Base-by-base conservation (phyloP, 1,140 invertebrate genomes). In the Ectropis grisescens region DNA sequence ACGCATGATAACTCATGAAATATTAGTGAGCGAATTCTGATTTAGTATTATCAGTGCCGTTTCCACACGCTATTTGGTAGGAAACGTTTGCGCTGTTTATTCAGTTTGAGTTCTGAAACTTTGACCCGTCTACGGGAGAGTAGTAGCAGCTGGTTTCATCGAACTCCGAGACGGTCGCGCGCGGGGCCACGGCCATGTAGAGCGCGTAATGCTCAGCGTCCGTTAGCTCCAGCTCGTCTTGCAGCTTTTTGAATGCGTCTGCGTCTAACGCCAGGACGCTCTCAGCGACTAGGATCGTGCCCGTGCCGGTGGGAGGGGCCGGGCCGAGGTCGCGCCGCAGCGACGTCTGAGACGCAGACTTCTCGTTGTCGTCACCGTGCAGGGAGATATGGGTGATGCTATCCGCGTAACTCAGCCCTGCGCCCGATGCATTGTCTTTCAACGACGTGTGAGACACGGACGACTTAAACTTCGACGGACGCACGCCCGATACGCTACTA, bases 111-210 rank as follows among this genome's bases (percentile, higher is more conserved):
- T 87, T 85, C 27, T 76, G 68, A 50, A 75, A 78, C 67, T 90
- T 90, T 15, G 89, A 88, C 11, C 88, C 91, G 65, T 94, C 92
- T 6, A 94, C 89, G 1, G 91, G 88, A 22, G 91, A 91, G 64
- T 94, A 94, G 67, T 93, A 94, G 67, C 90, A 91, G 13, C 91
- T 93, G 58, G 90, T 88, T 58, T 95, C 93, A 56, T 94, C 93
- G 58, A 94, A 94, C 60, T 95, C 93, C 5, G 92, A 93, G 10
- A 85, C 88, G 0, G 92, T 93, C 2, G 93, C 93, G 62, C 89
- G 89, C 7, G 93, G 93, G 4, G 93, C 92, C 58, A 94, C 87
- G 22, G 89, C 88, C 40, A 91, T 93, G 44, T 94, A 94, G 27
- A 95, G 65, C 23, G 92, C 93, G 69, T 93, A 94, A 67, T 94